Percentiles rank a stretch among this genome's conserved stretches.
phyloP scores from a whole-genome alignment of 2,888 invertebrate genomes.

The Philhelius pedissequus region DNA sequence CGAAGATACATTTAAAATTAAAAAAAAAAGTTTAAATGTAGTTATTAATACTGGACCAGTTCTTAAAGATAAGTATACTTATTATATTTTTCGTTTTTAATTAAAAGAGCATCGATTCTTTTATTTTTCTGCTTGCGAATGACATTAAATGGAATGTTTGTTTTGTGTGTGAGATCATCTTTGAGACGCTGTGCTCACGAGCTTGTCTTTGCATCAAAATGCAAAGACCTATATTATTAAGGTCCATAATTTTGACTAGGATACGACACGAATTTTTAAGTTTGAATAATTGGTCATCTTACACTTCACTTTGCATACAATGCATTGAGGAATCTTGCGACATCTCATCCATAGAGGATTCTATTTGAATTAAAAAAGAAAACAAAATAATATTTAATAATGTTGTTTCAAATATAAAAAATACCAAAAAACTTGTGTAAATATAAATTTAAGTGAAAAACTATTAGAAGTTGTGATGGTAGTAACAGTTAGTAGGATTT shows the following conservation, averaged over 20 bases:
- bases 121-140: neutral
- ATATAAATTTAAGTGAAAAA: no score
- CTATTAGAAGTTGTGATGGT: no score
- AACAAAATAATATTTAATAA: neutral
- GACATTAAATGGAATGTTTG: constrained; percentile 9
- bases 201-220: constrained; percentile 21
- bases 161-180: constrained; percentile 47
- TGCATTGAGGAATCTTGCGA: constrained; percentile 93
- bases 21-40: neutral
- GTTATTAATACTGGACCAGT: constrained; percentile 66
- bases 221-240: neutral
- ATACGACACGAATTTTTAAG: constrained; percentile 63
- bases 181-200: constrained; percentile 31
- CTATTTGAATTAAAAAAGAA: constrained; percentile 79
- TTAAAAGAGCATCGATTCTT: constrained; percentile 46
- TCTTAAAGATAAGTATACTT: constrained; percentile 41
- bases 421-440: no score
- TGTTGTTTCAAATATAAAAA: no score
- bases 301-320: constrained; percentile 91
- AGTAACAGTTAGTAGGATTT: no score
- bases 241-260: constrained; percentile 77
- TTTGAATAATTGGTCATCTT: constrained; percentile 55
- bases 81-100: neutral
- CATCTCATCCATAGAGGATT: constrained; percentile 91
- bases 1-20: neutral